Percentiles rank a stretch among this genome's conserved stretches.
These are phyloP conservation scores for Shargacucullia verbasci DNA, from an alignment of 2,888 invertebrate genomes.

Conservation along the genomic window DNA sequence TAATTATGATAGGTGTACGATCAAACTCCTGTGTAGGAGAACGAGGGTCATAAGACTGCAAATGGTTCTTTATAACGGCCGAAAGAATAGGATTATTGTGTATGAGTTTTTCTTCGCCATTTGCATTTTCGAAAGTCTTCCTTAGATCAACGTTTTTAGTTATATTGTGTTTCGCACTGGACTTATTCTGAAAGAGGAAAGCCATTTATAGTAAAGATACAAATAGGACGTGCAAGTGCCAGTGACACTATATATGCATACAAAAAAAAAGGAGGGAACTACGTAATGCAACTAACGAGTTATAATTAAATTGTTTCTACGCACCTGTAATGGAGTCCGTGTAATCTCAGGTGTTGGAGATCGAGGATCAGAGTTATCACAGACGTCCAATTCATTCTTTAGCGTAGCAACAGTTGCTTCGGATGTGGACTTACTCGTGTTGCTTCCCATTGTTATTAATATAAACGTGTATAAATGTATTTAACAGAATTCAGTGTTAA, in stretches of 20 bases:
- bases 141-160: conserved; percentile 85
- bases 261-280: conserved; percentile 45
- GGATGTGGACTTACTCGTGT: conserved; percentile 76
- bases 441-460: conserved; percentile 77
- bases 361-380: conserved; percentile 85
- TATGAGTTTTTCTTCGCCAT: conserved; percentile 77
- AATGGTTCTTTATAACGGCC: conserved; percentile 84
- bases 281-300: conserved; percentile 4
- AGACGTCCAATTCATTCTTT: conserved; percentile 71
- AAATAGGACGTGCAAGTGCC: background rate
- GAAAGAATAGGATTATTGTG: conserved; percentile 85
- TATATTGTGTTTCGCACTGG: conserved; percentile 79
- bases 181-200: conserved; percentile 75
- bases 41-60: conserved; percentile 88
- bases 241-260: conserved; percentile 4
- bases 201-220: background rate
- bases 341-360: conserved; percentile 90
- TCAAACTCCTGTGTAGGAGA: conserved; percentile 90
- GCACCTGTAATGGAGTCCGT: conserved; percentile 90
- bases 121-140: conserved; percentile 82
- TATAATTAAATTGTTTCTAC: conserved; percentile 23
- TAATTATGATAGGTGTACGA: conserved; percentile 88
- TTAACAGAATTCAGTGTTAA: conserved; percentile 19
- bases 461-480: background rate
- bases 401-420: conserved; percentile 67